A percentile compares a stretch with the other conserved stretches of the same genome.
phyloP scores from a whole-genome alignment of 2,888 invertebrate species.

The Meliscaeva auricollis region DNA sequence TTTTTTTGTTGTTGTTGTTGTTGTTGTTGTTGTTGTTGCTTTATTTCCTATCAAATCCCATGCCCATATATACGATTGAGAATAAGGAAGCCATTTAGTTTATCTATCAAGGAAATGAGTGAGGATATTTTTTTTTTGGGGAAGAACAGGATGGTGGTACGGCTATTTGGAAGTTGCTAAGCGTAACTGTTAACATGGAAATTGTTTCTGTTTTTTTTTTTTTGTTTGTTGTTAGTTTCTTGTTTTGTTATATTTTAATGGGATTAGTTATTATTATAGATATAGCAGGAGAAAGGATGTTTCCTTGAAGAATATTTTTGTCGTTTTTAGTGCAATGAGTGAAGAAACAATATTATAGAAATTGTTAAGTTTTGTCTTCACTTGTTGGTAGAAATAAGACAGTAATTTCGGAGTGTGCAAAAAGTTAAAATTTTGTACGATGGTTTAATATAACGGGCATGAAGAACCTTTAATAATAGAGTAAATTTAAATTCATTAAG shows the following conservation, averaged over 20 bases:
- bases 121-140: not conserved
- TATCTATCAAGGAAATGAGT: conserved; percentile 58
- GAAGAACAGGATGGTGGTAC: conserved; percentile 49
- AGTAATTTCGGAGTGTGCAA: not conserved
- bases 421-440: too few relatives aligned
- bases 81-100: conserved; percentile 63
- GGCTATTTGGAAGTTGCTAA: conserved; percentile 57
- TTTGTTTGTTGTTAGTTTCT: too few relatives aligned
- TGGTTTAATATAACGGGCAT: too few relatives aligned
- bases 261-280: conserved; percentile 30
- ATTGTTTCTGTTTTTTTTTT: conserved; percentile 23
- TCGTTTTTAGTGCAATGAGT: not conserved
- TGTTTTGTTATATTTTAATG: not conserved
- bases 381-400: too few relatives aligned
- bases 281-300: conserved; percentile 21
- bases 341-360: too few relatives aligned
- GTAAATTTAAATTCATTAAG: too few relatives aligned
- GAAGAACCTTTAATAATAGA: too few relatives aligned
- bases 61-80: conserved; percentile 30
- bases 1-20: too few relatives aligned
- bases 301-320: not conserved
- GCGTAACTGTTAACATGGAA: conserved; percentile 46
- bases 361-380: too few relatives aligned
- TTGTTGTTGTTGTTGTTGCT: too few relatives aligned
- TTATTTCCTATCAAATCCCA: not conserved